A percentile compares a stretch with the other conserved stretches of the same genome.
phyloP scores from a whole-genome alignment of 2,113 vertebrate species.

The Hirundichthys speculiger region DNA sequence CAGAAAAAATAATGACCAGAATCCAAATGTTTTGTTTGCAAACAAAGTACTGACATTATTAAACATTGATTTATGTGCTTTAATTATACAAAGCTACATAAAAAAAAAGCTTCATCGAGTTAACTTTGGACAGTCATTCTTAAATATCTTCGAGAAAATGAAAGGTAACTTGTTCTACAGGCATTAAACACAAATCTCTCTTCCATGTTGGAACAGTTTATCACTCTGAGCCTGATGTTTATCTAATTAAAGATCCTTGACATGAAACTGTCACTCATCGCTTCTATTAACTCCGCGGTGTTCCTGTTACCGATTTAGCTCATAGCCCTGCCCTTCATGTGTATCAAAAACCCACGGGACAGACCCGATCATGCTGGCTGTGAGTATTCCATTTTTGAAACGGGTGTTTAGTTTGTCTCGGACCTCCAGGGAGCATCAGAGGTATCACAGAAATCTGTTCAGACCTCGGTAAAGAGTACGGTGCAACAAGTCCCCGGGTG shows the following conservation, averaged over 20 bases:
- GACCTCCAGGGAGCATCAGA: conserved; percentile 33
- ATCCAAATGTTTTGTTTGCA: too few relatives aligned
- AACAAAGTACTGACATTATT: too few relatives aligned
- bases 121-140: too few relatives aligned
- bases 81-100: too few relatives aligned
- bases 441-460: conserved; percentile 54
- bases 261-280: conserved; percentile 18
- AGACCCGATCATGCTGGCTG: not conserved
- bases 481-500: conserved; percentile 47
- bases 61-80: too few relatives aligned
- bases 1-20: too few relatives aligned
- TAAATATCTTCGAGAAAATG: too few relatives aligned
- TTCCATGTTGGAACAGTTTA: not conserved
- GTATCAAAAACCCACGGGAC: conserved; percentile 13
- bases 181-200: not conserved
- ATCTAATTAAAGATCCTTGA: conserved; percentile 26
- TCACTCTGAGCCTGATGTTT: conserved; percentile 12
- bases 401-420: conserved; percentile 32
- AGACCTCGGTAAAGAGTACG: conserved; percentile 27
- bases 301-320: not conserved
- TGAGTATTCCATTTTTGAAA: conserved; percentile 49
- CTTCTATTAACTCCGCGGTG: not conserved
- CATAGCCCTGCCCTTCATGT: not conserved
- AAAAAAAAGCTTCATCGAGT: too few relatives aligned
- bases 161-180: too few relatives aligned